Percentiles rank a stretch among this genome's conserved stretches.
phyloP scores from a whole-genome alignment of 1,140 invertebrate genomes.

The Saccostrea cuccullata region DNA sequence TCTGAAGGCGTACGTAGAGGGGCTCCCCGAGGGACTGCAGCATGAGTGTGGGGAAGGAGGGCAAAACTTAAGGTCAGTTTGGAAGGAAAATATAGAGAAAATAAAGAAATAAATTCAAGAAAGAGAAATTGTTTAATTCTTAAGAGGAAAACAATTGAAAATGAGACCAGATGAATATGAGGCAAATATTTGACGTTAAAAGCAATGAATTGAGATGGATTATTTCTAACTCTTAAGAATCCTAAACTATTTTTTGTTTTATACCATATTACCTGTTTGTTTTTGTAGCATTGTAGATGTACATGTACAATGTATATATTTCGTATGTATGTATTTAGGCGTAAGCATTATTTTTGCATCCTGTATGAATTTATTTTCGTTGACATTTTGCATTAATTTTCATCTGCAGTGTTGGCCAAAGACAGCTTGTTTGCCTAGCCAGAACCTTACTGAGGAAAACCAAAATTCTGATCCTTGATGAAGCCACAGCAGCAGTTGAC shows the following conservation, averaged over 20 bases:
- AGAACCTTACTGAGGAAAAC: slow-evolving; percentile 81
- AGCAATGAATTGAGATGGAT: background rate
- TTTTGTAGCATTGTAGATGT: background rate
- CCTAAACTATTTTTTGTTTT: too few species aligned
- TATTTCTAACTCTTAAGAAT: background rate
- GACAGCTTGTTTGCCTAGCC: slow-evolving; percentile 81
- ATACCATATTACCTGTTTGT: background rate
- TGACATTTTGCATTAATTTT: background rate
- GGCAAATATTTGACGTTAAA: background rate
- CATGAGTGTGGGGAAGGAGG: slow-evolving; percentile 63
- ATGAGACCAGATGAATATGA: too few species aligned
- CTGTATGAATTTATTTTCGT: background rate
- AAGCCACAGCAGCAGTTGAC: slow-evolving; percentile 79
- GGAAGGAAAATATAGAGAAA: background rate
- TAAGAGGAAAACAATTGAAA: background rate
- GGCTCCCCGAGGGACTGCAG: slow-evolving; percentile 57
- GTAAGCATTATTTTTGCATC: background rate
- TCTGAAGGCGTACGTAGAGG: slow-evolving; percentile 71
- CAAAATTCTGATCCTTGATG: slow-evolving; percentile 88
- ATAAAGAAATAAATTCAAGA: background rate
- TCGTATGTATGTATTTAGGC: background rate
- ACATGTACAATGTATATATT: background rate
- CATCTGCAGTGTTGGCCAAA: slow-evolving; percentile 80
- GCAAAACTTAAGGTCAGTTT: slow-evolving; percentile 26
- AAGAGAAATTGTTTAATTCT: background rate